These are phyloP conservation scores for Sandelia bainsii DNA, from an alignment of 2,797 vertebrate species.

Conservation along the genomic window DNA sequence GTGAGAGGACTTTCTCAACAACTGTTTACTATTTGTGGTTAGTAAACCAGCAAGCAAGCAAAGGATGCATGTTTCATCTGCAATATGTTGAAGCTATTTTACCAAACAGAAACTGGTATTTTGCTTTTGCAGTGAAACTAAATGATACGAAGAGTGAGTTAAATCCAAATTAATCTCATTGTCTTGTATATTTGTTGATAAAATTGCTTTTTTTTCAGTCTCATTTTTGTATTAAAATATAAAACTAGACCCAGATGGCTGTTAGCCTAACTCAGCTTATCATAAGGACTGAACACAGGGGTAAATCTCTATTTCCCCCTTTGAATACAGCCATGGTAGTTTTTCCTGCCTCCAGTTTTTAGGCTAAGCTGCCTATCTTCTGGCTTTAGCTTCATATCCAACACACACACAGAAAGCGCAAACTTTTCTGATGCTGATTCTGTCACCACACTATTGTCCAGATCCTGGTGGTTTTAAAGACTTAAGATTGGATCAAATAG, in stretches of 20 bases:
- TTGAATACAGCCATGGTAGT: too few relatives aligned
- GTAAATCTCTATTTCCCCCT: not conserved
- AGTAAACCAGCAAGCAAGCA: too few relatives aligned
- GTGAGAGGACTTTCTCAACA: constrained; percentile 47
- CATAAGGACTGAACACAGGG: not conserved
- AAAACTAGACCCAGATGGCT: not conserved
- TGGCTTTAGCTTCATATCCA: not conserved
- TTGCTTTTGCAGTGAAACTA: not conserved
- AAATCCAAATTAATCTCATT: not conserved
- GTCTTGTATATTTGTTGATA: not conserved
- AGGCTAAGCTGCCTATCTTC: not conserved
- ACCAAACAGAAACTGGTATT: not conserved
- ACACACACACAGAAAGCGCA: not conserved
- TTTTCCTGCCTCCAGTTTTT: too few relatives aligned
- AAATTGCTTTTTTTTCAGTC: too few relatives aligned
- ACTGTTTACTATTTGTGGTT: constrained; percentile 74
- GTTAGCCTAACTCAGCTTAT: not conserved
- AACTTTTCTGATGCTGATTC: not conserved
- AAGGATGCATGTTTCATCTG: not conserved
- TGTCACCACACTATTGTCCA: not conserved
- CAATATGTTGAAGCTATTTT: not conserved
- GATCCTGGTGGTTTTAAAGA: not conserved
- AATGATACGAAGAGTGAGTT: not conserved
- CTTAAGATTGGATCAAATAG: constrained; percentile 15
- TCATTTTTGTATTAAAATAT: too few relatives aligned